Conservation (phyloP, 1,140 invertebrate species). For the Dendroctonus valens region DNA sequence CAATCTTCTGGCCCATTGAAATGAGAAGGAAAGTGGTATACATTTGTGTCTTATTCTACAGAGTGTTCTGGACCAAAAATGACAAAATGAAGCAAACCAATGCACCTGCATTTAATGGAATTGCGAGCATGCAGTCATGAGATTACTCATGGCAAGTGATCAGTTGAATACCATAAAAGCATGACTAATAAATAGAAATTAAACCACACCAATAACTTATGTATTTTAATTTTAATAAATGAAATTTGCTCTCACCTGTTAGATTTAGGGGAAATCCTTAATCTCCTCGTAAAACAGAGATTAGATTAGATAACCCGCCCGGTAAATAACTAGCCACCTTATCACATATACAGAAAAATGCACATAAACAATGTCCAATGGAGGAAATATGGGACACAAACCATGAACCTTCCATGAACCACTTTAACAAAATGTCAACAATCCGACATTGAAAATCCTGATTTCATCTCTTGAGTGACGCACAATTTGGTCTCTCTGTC, state of each 20-base stretch:
- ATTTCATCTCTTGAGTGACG: too few relatives aligned
- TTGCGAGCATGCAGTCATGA: too few relatives aligned
- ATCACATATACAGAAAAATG: neutral
- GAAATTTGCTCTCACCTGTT: slow-evolving; percentile 9
- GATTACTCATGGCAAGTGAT: slow-evolving; percentile 3
- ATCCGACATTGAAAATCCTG: neutral
- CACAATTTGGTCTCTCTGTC: too few relatives aligned
- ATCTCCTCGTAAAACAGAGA: slow-evolving; percentile 1
- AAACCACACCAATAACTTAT: neutral
- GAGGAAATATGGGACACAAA: slow-evolving; percentile 23
- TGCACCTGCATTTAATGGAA: too few relatives aligned
- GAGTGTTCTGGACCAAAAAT: too few relatives aligned
- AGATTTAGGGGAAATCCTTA: slow-evolving; percentile 18
- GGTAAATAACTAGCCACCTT: slow-evolving; percentile 12
- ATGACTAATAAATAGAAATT: slow-evolving; percentile 16
- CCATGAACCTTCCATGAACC: slow-evolving; percentile 1
- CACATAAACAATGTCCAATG: neutral
- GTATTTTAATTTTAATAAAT: neutral
- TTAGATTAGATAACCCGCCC: slow-evolving; percentile 20
- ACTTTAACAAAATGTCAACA: slow-evolving; percentile 17
- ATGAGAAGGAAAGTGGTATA: too few relatives aligned
- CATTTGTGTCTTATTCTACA: too few relatives aligned
- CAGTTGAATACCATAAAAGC: neutral
- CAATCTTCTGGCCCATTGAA: too few relatives aligned
- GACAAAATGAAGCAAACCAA: too few relatives aligned